A percentile compares a stretch with the other conserved stretches of the same genome.
phyloP scores from a whole-genome alignment of 1,140 invertebrate genomes.

The Anagrus nilaparvatae region DNA sequence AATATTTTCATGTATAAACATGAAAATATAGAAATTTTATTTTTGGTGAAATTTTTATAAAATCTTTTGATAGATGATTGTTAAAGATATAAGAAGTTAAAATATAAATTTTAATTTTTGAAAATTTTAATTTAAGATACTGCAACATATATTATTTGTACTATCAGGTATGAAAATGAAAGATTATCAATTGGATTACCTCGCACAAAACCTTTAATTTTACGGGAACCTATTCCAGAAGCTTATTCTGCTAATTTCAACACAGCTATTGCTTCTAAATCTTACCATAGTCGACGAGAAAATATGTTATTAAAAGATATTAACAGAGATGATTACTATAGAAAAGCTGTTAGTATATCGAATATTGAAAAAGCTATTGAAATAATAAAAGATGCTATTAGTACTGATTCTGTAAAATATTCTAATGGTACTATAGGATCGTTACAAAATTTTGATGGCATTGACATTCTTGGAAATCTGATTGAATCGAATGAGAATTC shows the following conservation, averaged over 20 bases:
- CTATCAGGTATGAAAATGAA: constrained; percentile 57
- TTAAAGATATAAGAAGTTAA: no score
- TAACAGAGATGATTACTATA: constrained; percentile 55
- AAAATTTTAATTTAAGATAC: no score
- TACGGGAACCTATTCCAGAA: constrained; percentile 52
- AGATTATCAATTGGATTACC: constrained; percentile 31
- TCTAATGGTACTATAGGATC: constrained; percentile 41
- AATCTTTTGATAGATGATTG: no score
- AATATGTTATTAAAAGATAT: constrained; percentile 51
- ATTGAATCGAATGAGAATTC: no score
- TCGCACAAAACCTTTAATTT: constrained; percentile 47
- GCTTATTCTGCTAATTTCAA: constrained; percentile 67
- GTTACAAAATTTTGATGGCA: constrained; percentile 58
- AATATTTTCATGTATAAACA: no score
- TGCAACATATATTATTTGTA: no score
- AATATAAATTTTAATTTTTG: no score
- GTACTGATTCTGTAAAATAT: constrained; percentile 44
- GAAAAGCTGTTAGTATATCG: constrained; percentile 53
- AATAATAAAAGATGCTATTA: constrained; percentile 65
- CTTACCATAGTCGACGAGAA: constrained; percentile 52
- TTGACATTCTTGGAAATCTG: constrained; percentile 71
- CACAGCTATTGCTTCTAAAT: constrained; percentile 50
- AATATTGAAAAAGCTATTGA: no score
- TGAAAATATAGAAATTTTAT: no score
- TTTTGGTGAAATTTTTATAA: no score